Evolutionary conservation across 2,888 invertebrate species (phyloP), one percentile per base, ranked within the genome.

Genomic region (Catocala fraxini): DNA sequence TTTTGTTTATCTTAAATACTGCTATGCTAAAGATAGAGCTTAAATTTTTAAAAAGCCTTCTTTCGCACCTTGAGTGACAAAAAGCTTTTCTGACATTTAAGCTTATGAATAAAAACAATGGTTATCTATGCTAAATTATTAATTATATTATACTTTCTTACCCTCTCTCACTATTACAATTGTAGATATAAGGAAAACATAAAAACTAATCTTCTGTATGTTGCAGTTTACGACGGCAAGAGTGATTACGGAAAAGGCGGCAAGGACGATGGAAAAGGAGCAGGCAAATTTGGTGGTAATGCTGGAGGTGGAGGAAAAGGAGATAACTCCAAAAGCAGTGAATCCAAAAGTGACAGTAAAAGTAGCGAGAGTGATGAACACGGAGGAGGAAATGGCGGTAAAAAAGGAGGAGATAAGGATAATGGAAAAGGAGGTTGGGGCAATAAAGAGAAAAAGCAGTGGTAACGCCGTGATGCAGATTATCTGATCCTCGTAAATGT

Each of bases 291-390:
- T 34, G 35, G 13, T 39, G 9, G 35, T 39, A 9, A 39, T 39
- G 6, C 35, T 6, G 35, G 10, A 10, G 10, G 43, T 13, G 46
- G 43, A 47, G 58, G 61, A 4, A 57, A 56, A 25, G 52, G 47
- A 7, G 55, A 63, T 6, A 68, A 70, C 6, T 39, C 35, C 6
- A 39, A 39, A 39, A 52, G 43, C 43, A 51, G 58, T 9, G 56
- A 54, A 13, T 63, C 52, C 0, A 45, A 45, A 3, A 54, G 56
- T 11, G 48, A 48, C 12, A 34, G 12, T 13, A 49, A 47, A 9
- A 56, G 56, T 15, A 56, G 56, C 25, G 55, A 56, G 6, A 68
- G 68, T n/a, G 52, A 43, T 7, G 64, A 70, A 46, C 59, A 60
- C 39, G 57, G 63, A 15, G 15, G 55, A 6, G 51, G 39, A 0